Percentiles rank a stretch among this genome's conserved stretches.
Evolutionary conservation across 2,113 vertebrate species (phyloP).

Genomic region (Furnarius figulus): DNA sequence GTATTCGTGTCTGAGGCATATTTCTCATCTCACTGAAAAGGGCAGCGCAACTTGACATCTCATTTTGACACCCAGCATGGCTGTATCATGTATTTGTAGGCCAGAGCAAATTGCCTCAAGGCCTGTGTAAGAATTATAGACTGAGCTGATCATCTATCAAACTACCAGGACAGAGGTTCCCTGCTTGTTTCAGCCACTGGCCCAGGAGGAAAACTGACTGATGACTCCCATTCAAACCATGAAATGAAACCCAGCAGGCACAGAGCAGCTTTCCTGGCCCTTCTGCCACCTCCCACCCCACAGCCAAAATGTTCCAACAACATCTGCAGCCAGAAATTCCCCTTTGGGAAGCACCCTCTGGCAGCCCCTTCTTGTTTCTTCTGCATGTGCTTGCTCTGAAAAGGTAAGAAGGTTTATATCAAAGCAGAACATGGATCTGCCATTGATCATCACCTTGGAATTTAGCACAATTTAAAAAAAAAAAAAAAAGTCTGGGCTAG

Average conservation of each 20-base stretch:
- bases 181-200: neutral
- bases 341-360: neutral
- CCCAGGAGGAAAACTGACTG: neutral
- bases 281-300: neutral
- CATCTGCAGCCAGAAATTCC: neutral
- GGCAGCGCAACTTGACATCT: neutral
- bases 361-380: neutral
- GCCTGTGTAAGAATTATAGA: neutral
- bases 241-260: neutral
- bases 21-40: neutral
- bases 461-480: neutral
- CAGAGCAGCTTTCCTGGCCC: neutral
- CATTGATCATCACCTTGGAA: rapidly evolving
- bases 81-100: neutral
- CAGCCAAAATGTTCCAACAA: neutral
- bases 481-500: neutral
- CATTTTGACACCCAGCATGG: neutral
- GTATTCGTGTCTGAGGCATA: rapidly evolving
- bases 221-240: rapidly evolving
- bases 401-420: neutral
- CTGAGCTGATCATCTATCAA: neutral
- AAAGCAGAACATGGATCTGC: neutral
- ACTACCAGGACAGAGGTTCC: neutral
- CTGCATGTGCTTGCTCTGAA: rapidly evolving
- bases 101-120: neutral